A percentile compares a stretch with the other conserved stretches of the same genome.
phyloP scores from a whole-genome alignment of 92 coral and sea anemone genomes.

The Epizoanthus scotinus region DNA sequence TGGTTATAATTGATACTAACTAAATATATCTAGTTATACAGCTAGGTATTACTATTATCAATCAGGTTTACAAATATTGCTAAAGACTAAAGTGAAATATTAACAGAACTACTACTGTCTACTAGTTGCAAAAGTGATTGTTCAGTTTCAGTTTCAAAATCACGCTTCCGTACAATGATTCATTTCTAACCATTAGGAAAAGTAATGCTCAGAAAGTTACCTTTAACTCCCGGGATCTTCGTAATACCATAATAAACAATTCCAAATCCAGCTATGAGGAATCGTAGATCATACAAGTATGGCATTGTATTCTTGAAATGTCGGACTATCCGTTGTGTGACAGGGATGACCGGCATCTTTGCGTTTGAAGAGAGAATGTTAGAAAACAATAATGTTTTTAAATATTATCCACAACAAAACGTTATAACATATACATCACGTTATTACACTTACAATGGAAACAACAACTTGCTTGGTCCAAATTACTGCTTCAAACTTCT shows the following conservation, averaged over 20 bases:
- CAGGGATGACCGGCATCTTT: slow-evolving; percentile 67
- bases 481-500: not conserved
- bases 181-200: too few relatives aligned
- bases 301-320: slow-evolving; percentile 66
- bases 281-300: slow-evolving; percentile 77
- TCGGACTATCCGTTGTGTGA: slow-evolving; percentile 58
- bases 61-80: too few relatives aligned
- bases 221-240: slow-evolving; percentile 59
- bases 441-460: slow-evolving; percentile 3
- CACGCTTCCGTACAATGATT: too few relatives aligned
- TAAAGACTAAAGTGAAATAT: too few relatives aligned
- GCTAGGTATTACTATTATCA: too few relatives aligned
- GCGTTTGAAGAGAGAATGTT: not conserved
- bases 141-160: too few relatives aligned
- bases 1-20: too few relatives aligned
- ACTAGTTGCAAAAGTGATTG: too few relatives aligned
- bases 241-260: slow-evolving; percentile 71
- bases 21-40: too few relatives aligned
- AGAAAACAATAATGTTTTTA: not conserved
- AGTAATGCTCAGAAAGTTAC: slow-evolving; percentile 2
- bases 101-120: too few relatives aligned
- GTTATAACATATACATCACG: not conserved
- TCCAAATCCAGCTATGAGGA: slow-evolving; percentile 78
- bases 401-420: not conserved
- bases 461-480: not conserved